Conservation (phyloP, 2,888 invertebrate genomes). For the Pelosia muscerda region DNA sequence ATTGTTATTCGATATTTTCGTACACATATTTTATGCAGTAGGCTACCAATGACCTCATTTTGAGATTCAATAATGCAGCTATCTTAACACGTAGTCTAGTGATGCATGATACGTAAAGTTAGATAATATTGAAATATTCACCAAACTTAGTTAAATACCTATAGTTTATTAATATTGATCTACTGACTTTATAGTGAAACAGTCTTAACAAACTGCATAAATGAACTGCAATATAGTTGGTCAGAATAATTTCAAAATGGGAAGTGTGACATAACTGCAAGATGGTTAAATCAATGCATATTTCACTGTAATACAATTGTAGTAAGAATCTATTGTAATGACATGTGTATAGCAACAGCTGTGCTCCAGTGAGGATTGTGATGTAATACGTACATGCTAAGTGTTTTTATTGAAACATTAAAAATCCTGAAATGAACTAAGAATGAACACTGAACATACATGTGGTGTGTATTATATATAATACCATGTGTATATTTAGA, state of each 20-base stretch:
- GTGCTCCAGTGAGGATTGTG: neutral
- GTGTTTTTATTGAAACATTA: neutral
- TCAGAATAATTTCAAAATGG: neutral
- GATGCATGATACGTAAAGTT: neutral
- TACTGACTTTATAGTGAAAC: neutral
- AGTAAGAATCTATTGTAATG: neutral
- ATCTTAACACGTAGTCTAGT: neutral
- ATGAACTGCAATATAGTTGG: neutral
- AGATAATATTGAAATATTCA: neutral
- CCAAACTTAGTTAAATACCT: neutral
- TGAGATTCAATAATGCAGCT: neutral
- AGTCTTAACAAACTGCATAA: neutral
- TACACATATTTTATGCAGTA: neutral
- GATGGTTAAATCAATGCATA: neutral
- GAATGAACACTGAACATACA: no score
- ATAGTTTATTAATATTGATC: neutral
- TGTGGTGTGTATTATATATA: no score
- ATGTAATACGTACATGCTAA: neutral
- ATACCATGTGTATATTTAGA: neutral
- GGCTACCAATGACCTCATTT: neutral
- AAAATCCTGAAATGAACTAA: no score
- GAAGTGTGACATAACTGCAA: neutral
- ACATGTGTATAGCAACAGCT: conserved; percentile 2
- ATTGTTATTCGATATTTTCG: neutral
- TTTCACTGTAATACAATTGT: conserved; percentile 1